Conservation (phyloP, 2,888 invertebrate genomes). For the Drosophila mimica region DNA sequence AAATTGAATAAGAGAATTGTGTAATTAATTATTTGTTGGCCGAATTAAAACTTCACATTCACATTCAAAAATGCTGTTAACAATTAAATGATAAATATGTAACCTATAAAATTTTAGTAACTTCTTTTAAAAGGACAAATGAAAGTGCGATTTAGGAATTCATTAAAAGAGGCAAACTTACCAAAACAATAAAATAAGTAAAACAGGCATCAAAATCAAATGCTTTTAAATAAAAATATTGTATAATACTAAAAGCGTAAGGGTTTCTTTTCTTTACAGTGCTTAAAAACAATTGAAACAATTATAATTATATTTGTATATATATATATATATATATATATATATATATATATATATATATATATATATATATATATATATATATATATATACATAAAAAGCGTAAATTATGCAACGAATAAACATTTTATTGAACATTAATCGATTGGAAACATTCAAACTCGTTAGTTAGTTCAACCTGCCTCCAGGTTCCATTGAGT, state of each 20-base stretch:
- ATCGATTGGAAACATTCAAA: slow-evolving; percentile 53
- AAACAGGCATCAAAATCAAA: slow-evolving; percentile 55
- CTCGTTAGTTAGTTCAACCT: slow-evolving; percentile 79
- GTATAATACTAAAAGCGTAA: slow-evolving; percentile 33
- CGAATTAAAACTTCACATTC: slow-evolving; percentile 7
- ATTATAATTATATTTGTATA: neutral
- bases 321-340: slow-evolving; percentile 5
- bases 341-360: slow-evolving; percentile 3
- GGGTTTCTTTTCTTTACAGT: neutral
- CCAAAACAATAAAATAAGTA: slow-evolving; percentile 52
- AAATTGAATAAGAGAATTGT: slow-evolving; percentile 25
- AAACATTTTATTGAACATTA: slow-evolving; percentile 52
- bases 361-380: neutral
- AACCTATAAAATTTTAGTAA: slow-evolving; percentile 17
- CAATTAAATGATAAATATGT: slow-evolving; percentile 39
- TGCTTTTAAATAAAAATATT: slow-evolving; percentile 34
- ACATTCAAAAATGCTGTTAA: slow-evolving; percentile 19
- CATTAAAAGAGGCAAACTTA: slow-evolving; percentile 48
- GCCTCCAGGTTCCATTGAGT: slow-evolving; percentile 83
- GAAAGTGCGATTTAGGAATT: slow-evolving; percentile 34
- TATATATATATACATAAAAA: slow-evolving; percentile 12
- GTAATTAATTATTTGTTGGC: slow-evolving; percentile 8
- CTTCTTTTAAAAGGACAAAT: slow-evolving; percentile 34
- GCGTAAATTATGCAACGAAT: slow-evolving; percentile 13
- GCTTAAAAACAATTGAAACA: slow-evolving; percentile 16